A percentile compares a stretch with the other conserved stretches of the same genome.
Evolutionary conservation across 2,113 vertebrate genomes (phyloP).

Genomic region (Semnornis frantzii): DNA sequence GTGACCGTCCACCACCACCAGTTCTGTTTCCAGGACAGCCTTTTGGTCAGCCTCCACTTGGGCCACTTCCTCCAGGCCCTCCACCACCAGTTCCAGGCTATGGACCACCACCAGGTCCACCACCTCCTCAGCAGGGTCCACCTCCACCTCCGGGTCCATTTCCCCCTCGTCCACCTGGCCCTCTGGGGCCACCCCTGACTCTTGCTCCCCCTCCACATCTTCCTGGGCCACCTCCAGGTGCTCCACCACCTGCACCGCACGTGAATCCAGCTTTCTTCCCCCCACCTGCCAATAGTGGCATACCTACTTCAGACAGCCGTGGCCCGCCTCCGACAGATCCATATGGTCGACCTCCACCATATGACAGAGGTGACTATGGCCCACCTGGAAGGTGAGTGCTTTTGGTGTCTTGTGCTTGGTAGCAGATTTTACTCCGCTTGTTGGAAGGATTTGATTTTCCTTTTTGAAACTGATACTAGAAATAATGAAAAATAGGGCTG

Average conservation of each 20-base stretch:
- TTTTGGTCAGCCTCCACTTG: slow-evolving; percentile 94
- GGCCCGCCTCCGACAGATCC: slow-evolving; percentile 94
- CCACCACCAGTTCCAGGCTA: slow-evolving; percentile 96
- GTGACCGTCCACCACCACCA: slow-evolving; percentile 95
- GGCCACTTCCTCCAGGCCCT: slow-evolving; percentile 93
- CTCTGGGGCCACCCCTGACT: slow-evolving; percentile 92
- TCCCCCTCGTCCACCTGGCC: slow-evolving; percentile 92
- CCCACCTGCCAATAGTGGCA: slow-evolving; percentile 92
- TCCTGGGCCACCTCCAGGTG: slow-evolving; percentile 94
- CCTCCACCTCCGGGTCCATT: slow-evolving; percentile 93
- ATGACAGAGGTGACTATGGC: slow-evolving; percentile 95
- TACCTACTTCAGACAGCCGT: slow-evolving; percentile 91
- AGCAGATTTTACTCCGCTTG: not conserved
- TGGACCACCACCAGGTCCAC: slow-evolving; percentile 91
- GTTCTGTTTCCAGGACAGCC: slow-evolving; percentile 96
- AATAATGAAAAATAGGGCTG: not conserved
- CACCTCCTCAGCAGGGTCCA: slow-evolving; percentile 94
- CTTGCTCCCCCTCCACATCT: slow-evolving; percentile 96
- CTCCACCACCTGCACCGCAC: slow-evolving; percentile 95
- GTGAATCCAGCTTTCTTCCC: slow-evolving; percentile 99
- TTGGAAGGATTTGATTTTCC: not conserved
- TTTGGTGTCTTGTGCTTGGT: not conserved
- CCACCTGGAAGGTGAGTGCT: slow-evolving; percentile 91
- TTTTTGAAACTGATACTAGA: slow-evolving; percentile 4
- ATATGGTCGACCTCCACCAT: slow-evolving; percentile 93